phyloP scores from a whole-genome alignment of 2,888 invertebrate species.

The Tenthredo distinguenda region DNA sequence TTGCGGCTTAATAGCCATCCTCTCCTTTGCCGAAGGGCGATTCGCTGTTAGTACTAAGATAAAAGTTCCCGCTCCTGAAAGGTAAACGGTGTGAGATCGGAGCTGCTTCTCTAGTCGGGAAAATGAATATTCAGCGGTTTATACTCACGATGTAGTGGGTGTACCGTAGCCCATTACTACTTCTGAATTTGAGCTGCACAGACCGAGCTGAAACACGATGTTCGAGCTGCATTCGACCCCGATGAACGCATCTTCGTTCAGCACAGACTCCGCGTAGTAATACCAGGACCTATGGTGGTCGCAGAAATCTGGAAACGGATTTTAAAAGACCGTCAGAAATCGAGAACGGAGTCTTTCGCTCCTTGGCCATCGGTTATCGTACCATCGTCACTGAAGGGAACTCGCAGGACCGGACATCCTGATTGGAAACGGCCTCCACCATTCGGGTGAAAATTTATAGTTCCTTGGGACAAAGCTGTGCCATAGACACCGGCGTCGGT shows the following conservation, averaged over 20 bases:
- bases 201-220: slow-evolving; percentile 24
- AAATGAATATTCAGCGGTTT: neutral
- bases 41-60: slow-evolving; percentile 59
- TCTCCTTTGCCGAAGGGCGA: slow-evolving; percentile 62
- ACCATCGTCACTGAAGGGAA: neutral
- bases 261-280: slow-evolving; percentile 78
- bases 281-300: slow-evolving; percentile 80
- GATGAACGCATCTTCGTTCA: neutral
- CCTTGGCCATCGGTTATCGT: neutral
- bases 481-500: slow-evolving; percentile 79
- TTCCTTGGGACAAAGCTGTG: slow-evolving; percentile 69
- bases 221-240: slow-evolving; percentile 57
- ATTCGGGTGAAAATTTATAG: slow-evolving; percentile 80
- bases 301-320: slow-evolving; percentile 77
- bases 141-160: neutral
- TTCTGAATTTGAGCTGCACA: slow-evolving; percentile 54
- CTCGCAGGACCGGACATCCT: slow-evolving; percentile 72
- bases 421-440: slow-evolving; percentile 79
- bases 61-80: slow-evolving; percentile 63
- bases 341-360: neutral
- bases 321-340: neutral
- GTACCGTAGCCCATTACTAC: slow-evolving; percentile 60
- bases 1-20: neutral
- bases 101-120: neutral
- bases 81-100: neutral